A percentile compares a stretch with the other conserved stretches of the same genome.
Evolutionary conservation across 2,113 vertebrate genomes (phyloP).

Genomic region (Otocyon megalotis): DNA sequence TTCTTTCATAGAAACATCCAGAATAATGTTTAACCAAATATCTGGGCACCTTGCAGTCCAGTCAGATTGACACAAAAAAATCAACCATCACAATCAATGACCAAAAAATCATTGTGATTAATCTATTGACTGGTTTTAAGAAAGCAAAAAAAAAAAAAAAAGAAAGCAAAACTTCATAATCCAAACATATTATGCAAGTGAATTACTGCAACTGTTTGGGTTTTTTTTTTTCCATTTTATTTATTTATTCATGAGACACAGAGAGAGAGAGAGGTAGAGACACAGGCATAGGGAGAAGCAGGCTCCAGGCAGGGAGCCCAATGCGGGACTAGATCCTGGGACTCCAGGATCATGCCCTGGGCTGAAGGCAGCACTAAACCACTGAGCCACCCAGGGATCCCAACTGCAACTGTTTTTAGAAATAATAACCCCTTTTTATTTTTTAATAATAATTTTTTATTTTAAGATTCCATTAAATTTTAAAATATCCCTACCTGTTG

Average conservation of each 20-base stretch:
- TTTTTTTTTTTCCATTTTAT: no score
- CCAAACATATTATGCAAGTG: background rate
- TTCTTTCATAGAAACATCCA: background rate
- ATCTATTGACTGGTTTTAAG: background rate
- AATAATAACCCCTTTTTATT: background rate
- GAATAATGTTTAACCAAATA: background rate
- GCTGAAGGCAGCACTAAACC: no score
- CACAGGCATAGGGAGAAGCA: no score
- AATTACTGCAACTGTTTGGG: background rate
- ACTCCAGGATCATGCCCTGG: no score
- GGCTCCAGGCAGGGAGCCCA: no score
- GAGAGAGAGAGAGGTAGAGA: no score
- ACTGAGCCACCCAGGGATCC: no score
- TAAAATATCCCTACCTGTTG: background rate
- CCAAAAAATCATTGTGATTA: background rate
- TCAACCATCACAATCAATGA: background rate
- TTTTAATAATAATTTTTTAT: background rate
- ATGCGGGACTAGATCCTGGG: no score
- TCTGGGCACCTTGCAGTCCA: background rate
- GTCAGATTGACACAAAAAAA: background rate
- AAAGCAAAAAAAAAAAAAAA: no score
- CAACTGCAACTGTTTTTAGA: background rate
- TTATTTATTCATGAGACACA: no score
- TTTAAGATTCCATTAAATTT: background rate
- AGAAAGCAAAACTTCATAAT: no score